Evolutionary conservation across 2,113 vertebrate species (phyloP).

Genomic region (Castor canadensis): DNA sequence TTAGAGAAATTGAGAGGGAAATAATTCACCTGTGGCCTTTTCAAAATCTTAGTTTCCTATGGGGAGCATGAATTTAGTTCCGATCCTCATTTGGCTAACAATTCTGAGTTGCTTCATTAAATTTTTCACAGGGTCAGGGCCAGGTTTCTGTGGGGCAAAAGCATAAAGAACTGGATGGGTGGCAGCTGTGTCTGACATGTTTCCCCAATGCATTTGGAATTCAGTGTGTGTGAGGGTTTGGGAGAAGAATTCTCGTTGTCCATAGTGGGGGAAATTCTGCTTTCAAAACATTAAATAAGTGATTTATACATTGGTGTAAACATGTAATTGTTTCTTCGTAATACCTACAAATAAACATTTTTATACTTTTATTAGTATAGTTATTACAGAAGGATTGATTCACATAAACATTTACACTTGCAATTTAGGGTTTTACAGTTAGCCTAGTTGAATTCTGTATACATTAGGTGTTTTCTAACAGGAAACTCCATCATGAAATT

Average conservation of each 20-base stretch:
- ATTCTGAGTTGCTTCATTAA: slow-evolving; percentile 64
- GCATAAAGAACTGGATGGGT: neutral
- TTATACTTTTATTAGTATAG: neutral
- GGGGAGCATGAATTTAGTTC: slow-evolving; percentile 44
- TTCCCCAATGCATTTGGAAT: neutral
- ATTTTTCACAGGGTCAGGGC: slow-evolving; percentile 26
- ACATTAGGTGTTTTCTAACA: neutral
- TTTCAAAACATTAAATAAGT: neutral
- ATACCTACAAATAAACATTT: neutral
- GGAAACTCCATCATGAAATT: neutral
- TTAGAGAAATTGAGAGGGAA: slow-evolving; percentile 41
- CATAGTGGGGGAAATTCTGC: neutral
- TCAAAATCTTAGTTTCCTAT: slow-evolving; percentile 55
- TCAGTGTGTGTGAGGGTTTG: neutral
- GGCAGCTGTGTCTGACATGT: neutral
- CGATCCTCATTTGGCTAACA: slow-evolving; percentile 58
- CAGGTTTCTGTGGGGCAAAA: neutral
- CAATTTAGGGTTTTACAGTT: neutral
- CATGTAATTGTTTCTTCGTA: too few relatives aligned
- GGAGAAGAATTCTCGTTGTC: neutral
- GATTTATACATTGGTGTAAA: neutral
- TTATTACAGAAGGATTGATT: neutral
- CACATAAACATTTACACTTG: neutral
- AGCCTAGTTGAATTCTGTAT: neutral
- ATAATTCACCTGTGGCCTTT: slow-evolving; percentile 71